Conservation (phyloP, 2,797 vertebrate genomes). For the Poeciliopsis presidionis region DNA sequence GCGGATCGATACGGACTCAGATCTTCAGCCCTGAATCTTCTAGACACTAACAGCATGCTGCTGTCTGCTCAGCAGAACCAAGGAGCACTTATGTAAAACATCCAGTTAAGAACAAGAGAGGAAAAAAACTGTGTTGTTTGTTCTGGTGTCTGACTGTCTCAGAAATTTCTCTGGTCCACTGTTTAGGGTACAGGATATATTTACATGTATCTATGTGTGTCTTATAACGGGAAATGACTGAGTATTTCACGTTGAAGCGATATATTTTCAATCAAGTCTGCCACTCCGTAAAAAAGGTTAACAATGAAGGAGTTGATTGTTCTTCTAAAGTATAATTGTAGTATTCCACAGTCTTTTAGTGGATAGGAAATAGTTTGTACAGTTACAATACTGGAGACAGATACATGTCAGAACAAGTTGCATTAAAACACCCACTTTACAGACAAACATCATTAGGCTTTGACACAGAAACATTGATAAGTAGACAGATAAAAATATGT, state of each 20-base stretch:
- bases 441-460: neutral
- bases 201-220: neutral
- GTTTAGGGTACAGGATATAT: neutral
- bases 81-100: conserved; percentile 4
- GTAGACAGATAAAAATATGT: neutral
- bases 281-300: neutral
- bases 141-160: neutral
- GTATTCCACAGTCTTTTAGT: neutral
- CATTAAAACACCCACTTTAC: neutral
- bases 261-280: neutral
- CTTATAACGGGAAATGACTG: neutral
- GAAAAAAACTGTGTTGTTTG: neutral
- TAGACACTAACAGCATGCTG: conserved; percentile 3
- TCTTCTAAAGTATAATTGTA: neutral
- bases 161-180: neutral
- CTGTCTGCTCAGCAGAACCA: conserved; percentile 24
- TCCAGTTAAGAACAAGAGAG: neutral
- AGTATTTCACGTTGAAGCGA: neutral
- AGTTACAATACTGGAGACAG: neutral
- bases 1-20: conserved; percentile 50
- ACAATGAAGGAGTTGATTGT: neutral
- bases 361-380: neutral
- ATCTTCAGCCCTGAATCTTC: conserved; percentile 21
- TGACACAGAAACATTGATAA: neutral
- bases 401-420: neutral